Base-by-base conservation (phyloP, 2,888 invertebrate genomes). In the Campoplex capitator region DNA sequence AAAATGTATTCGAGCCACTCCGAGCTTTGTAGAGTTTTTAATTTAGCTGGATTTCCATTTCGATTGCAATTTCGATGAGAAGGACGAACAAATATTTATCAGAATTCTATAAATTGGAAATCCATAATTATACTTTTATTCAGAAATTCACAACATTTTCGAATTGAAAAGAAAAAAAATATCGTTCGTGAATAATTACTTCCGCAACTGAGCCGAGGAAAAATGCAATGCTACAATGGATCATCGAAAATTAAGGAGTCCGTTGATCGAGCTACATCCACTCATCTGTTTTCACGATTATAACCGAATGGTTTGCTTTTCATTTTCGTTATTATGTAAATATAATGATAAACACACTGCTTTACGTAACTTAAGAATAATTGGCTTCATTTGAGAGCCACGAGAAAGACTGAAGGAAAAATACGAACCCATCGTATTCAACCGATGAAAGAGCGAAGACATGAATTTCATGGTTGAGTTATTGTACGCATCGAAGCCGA, bases 401-500 rank as follows among this genome's bases (percentile, higher is more conserved):
- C 58, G 28, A 58, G 58, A 32, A 32, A 58, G 35, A 70, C 32
- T 35, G 48, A 77, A 32, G 28, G 23, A 23, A 13, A 83, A 83
- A 54, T 51, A 56, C 48, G 58, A 58, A n/a, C 74, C 35, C n/a
- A 23, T 51, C 16, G 71, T 48, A 51, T 51, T 73, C 51, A n/a
- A 28, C 28, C 51, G 35, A 73, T 45, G 32, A 32, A 56, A 56
- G n/a, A 42, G 32, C 13, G 11, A 38, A 76, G 62, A 23, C 45
- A 79, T 48, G 74, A 54, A 76, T 71, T 85, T 65, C 8, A 54
- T 45, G 58, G 70, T 71, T 42, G 80, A 76, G 51, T 65, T 70
- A 18, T 70, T 42, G 16, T 70, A 42, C 45, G 54, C 56, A 65
- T 70, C 8, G n/a, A 51, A 42, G 68, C 65, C 38, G 16, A 76